These are phyloP conservation scores for Stomatorhinus ivindoensis DNA, from an alignment of 2,113 vertebrate species.

Conservation along the genomic window DNA sequence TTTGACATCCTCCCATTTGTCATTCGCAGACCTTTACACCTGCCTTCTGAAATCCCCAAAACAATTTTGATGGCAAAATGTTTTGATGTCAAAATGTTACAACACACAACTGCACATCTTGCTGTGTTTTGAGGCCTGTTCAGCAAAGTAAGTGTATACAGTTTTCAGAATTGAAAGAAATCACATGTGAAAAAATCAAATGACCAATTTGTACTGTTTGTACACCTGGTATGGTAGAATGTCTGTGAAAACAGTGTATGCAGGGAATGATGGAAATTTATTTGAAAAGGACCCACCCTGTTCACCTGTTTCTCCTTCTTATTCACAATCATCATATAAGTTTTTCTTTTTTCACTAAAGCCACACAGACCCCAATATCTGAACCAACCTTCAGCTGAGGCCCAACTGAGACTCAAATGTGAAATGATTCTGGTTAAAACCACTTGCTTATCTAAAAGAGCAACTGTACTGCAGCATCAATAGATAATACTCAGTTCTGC, in stretches of 20 bases:
- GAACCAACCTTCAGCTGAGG: neutral
- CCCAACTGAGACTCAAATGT: neutral
- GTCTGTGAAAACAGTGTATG: neutral
- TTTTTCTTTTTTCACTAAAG: neutral
- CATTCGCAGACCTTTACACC: neutral
- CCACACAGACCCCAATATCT: neutral
- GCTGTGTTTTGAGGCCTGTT: neutral
- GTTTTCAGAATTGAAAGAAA: neutral
- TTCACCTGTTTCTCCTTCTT: neutral
- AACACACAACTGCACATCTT: neutral
- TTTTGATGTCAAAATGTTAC: neutral
- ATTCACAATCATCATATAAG: neutral
- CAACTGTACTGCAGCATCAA: neutral
- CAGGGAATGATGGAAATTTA: neutral
- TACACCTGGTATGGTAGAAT: neutral
- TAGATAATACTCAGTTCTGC: neutral
- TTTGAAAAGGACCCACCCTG: neutral
- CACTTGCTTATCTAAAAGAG: neutral
- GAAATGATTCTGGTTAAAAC: neutral
- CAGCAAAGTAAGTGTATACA: neutral
- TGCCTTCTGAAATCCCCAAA: neutral
- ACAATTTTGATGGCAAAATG: slow-evolving; percentile 5
- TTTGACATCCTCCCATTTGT: neutral
- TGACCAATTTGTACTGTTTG: neutral
- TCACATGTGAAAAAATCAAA: neutral